phyloP scores from a whole-genome alignment of 2,888 invertebrate species.

The Pycnomerus fuliginosus region DNA sequence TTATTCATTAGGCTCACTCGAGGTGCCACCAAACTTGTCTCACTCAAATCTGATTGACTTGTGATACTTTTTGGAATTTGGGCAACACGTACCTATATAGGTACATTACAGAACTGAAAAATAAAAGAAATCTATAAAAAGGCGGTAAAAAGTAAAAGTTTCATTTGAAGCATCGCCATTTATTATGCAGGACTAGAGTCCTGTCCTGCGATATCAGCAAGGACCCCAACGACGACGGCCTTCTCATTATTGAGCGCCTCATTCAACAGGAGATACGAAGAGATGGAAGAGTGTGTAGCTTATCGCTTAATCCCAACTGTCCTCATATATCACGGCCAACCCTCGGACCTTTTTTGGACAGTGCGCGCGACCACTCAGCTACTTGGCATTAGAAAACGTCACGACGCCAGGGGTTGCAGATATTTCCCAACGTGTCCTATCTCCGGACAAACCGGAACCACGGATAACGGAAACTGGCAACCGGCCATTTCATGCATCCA shows the following conservation, averaged over 20 bases:
- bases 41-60: too few species aligned
- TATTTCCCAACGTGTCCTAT: constrained; percentile 30
- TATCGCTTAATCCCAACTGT: constrained; percentile 46
- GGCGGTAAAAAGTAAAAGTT: too few species aligned
- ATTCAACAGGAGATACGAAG: constrained; percentile 44
- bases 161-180: too few species aligned
- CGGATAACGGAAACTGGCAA: constrained; percentile 40
- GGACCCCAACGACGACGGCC: constrained; percentile 7
- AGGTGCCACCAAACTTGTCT: too few species aligned
- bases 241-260: constrained; percentile 31
- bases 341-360: constrained; percentile 22
- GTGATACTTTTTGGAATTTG: too few species aligned
- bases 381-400: constrained; percentile 10
- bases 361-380: constrained; percentile 15
- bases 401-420: constrained; percentile 17
- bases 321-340: constrained; percentile 42
- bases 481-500: constrained; percentile 40
- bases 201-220: too few species aligned
- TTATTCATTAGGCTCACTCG: too few species aligned
- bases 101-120: too few species aligned
- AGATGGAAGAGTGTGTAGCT: constrained; percentile 43
- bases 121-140: too few species aligned
- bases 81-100: too few species aligned
- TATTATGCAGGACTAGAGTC: too few species aligned
- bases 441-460: constrained; percentile 34